Evolutionary conservation across 2,113 vertebrate genomes (phyloP).

Genomic region (Amphiprion percula): DNA sequence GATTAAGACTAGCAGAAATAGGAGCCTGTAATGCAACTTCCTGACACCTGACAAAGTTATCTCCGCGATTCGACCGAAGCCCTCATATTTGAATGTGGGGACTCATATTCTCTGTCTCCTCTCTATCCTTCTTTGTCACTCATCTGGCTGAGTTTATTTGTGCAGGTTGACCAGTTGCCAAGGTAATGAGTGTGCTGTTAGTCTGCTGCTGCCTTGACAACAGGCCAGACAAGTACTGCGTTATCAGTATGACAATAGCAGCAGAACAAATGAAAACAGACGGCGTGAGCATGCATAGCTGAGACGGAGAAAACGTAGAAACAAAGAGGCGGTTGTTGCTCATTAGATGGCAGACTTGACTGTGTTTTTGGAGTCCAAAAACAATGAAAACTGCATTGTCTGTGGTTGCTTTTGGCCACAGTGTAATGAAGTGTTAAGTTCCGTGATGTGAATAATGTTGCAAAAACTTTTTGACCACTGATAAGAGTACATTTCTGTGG

Average conservation of each 20-base stretch:
- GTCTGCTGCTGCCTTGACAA: slow-evolving; percentile 78
- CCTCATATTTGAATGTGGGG: slow-evolving; percentile 24
- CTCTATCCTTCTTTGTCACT: slow-evolving; percentile 32
- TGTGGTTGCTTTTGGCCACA: neutral
- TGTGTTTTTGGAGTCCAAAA: neutral
- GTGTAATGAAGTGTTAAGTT: neutral
- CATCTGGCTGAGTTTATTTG: slow-evolving; percentile 59
- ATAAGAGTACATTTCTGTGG: neutral
- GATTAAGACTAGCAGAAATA: slow-evolving; percentile 54
- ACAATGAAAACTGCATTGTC: slow-evolving; percentile 10
- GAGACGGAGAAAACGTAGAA: neutral
- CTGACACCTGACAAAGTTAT: slow-evolving; percentile 38
- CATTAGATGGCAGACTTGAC: slow-evolving; percentile 6
- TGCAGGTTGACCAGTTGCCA: slow-evolving; percentile 76
- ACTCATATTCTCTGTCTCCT: slow-evolving; percentile 9
- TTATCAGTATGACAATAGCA: slow-evolving; percentile 65
- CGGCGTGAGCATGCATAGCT: neutral
- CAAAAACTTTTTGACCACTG: neutral
- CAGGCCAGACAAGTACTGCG: slow-evolving; percentile 56
- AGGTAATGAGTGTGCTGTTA: slow-evolving; percentile 68
- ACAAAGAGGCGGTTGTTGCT: slow-evolving; percentile 17
- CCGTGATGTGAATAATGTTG: neutral
- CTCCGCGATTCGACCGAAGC: slow-evolving; percentile 15
- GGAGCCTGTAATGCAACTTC: slow-evolving; percentile 22
- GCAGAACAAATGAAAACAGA: slow-evolving; percentile 43